Evolutionary conservation across 2,113 vertebrate genomes (phyloP), one percentile per base, ranked within the genome.

Genomic region (Centrocercus urophasianus): DNA sequence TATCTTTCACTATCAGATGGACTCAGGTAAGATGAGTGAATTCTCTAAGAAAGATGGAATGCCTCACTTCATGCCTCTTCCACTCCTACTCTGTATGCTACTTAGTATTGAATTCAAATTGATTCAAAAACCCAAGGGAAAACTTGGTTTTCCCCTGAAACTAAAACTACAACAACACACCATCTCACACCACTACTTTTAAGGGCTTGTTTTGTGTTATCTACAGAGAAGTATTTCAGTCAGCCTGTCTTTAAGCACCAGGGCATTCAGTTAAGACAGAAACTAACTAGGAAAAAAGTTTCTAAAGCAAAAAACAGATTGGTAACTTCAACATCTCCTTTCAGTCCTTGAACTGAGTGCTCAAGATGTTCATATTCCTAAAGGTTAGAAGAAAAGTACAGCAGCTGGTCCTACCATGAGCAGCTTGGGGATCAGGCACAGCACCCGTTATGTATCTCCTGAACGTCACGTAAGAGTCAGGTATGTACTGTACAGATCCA

Each of bases 31-130:
- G 74, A 95, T 25, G 28, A 56, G 90, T 89, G 64, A 60, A 71
- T 93, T 91, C 79, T 83, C 59, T 93, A 92, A 94, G 13, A 27
- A 65, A 87, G 38, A 64, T 43, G 90, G 74, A 94, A 89, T 77
- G 87, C 42, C 19, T 30, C 61, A 56, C 82, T 89, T 92, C 72
- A 60, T 75, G 50, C 64, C 70, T 74, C 24, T 48, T 24, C 72
- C 50, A 72, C 36, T 47, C 38, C 57, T 38, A 50, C 74, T 72
- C 27, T 64, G 10, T 47, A 56, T 25, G 52, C 24, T 67, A 34
- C 10, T 32, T 61, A 70, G 38, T 50, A 90, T 11, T 34, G 34
- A 72, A 43, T 86, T 77, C 27, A 70, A 56, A 1, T 22, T 11
- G 32, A 67, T 67, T 91, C 34, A 48, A n/a, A 61, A 56, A 65